phyloP scores from a whole-genome alignment of 2,797 vertebrate genomes.

The Meda fulgida region DNA sequence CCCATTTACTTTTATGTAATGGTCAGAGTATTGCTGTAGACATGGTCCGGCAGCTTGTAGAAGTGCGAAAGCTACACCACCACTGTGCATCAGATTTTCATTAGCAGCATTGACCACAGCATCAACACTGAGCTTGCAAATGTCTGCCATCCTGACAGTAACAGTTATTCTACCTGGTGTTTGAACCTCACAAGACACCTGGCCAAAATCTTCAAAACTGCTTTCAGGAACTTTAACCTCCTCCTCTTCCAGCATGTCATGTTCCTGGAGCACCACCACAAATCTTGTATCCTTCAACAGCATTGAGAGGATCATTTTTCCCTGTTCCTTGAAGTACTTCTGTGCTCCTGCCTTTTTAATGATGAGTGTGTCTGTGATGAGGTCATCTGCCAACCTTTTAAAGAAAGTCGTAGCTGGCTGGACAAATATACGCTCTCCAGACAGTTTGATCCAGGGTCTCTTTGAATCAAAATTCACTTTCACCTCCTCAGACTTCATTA shows the following conservation, averaged over 20 bases:
- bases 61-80: conserved; percentile 78
- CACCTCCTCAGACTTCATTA: conserved; percentile 64
- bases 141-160: conserved; percentile 74
- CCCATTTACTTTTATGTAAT: conserved; percentile 61
- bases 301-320: conserved; percentile 56
- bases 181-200: conserved; percentile 56
- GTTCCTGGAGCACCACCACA: conserved; percentile 76
- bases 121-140: conserved; percentile 75
- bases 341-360: conserved; percentile 83
- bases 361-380: conserved; percentile 61
- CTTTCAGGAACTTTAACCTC: conserved; percentile 6
- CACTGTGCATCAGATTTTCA: conserved; percentile 76
- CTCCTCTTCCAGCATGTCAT: conserved; percentile 46
- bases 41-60: conserved; percentile 78
- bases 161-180: conserved; percentile 73
- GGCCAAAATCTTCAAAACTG: background rate
- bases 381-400: conserved; percentile 52
- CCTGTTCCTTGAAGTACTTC: conserved; percentile 76
- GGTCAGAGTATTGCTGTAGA: conserved; percentile 77
- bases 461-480: conserved; percentile 64
- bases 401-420: conserved; percentile 61
- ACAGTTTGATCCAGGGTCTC: conserved; percentile 71
- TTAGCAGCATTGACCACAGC: conserved; percentile 88
- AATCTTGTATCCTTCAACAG: conserved; percentile 70
- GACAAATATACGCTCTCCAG: conserved; percentile 76